Evolutionary conservation across 2,113 vertebrate species (phyloP), one percentile per base, ranked within the genome.

Genomic region (Sialia sialis): DNA sequence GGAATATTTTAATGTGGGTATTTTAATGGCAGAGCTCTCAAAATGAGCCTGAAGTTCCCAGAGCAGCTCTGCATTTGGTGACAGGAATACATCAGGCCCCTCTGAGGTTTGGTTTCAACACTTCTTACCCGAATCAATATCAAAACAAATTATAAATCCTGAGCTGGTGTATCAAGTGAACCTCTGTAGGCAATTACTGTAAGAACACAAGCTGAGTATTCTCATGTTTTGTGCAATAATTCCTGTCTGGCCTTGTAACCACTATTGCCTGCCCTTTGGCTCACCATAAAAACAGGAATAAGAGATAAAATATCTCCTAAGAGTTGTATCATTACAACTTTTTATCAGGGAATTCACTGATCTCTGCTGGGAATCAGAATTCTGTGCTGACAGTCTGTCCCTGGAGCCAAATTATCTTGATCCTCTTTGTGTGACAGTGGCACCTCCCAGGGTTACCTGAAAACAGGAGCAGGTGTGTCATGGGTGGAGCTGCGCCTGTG

Each of bases 401-500:
- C n/a, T n/a, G 34, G 18, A 60, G 43, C 26, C 41, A 34, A 59
- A 64, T 8, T 1, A 6, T 13, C 41, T 41, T 2, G 5, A 29
- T 38, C 10, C 20, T 25, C 22, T 25, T 36, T 16, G 56, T 59
- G 26, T 22, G 26, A 10, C 8, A 23, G 48, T 3, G 15, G 38
- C 5, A 41, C n/a, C 54, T 80, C 23, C 11, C 36, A 62, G 41
- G 2, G 13, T 1, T 39, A 38, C 49, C 38, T 34, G 46, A 14
- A 13, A 75, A 3, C 7, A 29, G 70, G 49, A 39, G 14, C 20
- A 17, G 54, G 3, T 12, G 5, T 34, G 19, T 5, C 1, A 1
- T 16, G 49, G 22, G 17, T 32, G 34, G 11, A 13, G 2, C 6
- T 4, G 9, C 4, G 2, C 8, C 11, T 17, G 5, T 20, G 27